Evolutionary conservation across 2,888 invertebrate species (phyloP), one percentile per base, ranked within the genome.

Genomic region (Lamellibrachia columna): DNA sequence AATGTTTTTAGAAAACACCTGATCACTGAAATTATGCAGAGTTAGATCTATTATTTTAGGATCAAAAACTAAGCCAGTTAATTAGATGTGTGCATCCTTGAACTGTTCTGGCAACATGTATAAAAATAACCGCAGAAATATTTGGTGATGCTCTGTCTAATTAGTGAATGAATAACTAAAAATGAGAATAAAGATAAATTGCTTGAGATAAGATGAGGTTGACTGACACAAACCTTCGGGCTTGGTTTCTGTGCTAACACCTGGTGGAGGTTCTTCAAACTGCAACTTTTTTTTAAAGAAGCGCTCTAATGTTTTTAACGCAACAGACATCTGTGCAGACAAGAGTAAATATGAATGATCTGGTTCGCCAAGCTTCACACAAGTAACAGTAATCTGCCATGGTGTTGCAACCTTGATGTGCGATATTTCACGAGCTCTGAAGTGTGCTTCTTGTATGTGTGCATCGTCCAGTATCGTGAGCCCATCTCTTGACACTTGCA

Each of bases 401-500:
- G 75, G 75, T 22, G 75, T 75, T 15, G 75, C 4, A 15, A 75
- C 75, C 75, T 75, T 15, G 75, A 75, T 75, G 22, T 22, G 75
- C 15, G 75, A 75, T 75, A 75, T 75, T 22, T 75, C 75, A 75
- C 22, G 75, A 75, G 75, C n/a, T 75, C 75, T 75, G 75, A 75
- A 75, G n/a, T 75, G 75, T 15, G 15, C 75, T 22, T 75, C 75
- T n/a, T 22, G 75, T 22, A 75, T 22, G 75, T 75, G 75, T 22
- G 75, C 15, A n/a, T 6, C 22, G 22, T 75, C 75, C 22, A 75
- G n/a, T 75, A 75, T 75, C 22, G 22, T n/a, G n/a, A 75, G 75
- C 75, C 75, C 75, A 75, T 75, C 75, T 75, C 75, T 75, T 75
- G 75, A 75, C 22, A 75, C 75, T 75, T 75, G 75, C 22, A 75